Evolutionary conservation across 2,888 invertebrate species (phyloP).

Genomic region (Eupithecia subumbrata): DNA sequence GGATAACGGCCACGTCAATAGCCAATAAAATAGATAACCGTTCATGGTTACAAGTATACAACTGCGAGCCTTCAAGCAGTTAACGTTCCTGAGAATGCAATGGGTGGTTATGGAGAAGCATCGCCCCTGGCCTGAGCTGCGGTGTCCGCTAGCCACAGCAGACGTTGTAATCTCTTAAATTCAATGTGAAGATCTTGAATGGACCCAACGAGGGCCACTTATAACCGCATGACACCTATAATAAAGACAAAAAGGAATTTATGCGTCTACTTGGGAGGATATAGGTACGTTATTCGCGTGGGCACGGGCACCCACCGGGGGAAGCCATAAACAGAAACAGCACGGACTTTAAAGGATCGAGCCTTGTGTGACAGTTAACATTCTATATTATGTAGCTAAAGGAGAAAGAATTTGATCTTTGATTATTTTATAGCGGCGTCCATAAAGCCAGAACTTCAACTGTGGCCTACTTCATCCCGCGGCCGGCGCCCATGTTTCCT

Average conservation of each 20-base stretch:
- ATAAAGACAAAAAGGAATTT: slow-evolving; percentile 37
- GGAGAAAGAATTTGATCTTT: slow-evolving; percentile 19
- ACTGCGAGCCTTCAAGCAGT: slow-evolving; percentile 45
- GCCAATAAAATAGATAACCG: slow-evolving; percentile 59
- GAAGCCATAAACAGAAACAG: slow-evolving; percentile 61
- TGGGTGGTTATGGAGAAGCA: slow-evolving; percentile 43
- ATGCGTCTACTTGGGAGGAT: slow-evolving; percentile 45
- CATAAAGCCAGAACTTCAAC: neutral
- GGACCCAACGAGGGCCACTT: slow-evolving; percentile 16
- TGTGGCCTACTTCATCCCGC: slow-evolving; percentile 42
- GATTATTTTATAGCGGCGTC: neutral
- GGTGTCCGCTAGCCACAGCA: slow-evolving; percentile 44
- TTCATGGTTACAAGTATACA: slow-evolving; percentile 44
- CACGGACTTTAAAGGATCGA: slow-evolving; percentile 62
- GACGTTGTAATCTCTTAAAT: slow-evolving; percentile 21
- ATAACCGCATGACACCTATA: slow-evolving; percentile 31
- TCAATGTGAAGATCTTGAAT: slow-evolving; percentile 29
- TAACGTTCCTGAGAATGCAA: slow-evolving; percentile 43
- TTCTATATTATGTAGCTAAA: neutral
- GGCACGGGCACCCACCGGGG: slow-evolving; percentile 50
- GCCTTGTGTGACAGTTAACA: slow-evolving; percentile 44
- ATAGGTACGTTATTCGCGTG: slow-evolving; percentile 57
- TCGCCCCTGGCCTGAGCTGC: slow-evolving; percentile 43
- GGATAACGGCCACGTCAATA: slow-evolving; percentile 53
- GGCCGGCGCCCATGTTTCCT: slow-evolving; percentile 26